Evolutionary conservation across 2,888 invertebrate genomes (phyloP), one percentile per base, ranked within the genome.

Genomic region (Apeira syringaria): DNA sequence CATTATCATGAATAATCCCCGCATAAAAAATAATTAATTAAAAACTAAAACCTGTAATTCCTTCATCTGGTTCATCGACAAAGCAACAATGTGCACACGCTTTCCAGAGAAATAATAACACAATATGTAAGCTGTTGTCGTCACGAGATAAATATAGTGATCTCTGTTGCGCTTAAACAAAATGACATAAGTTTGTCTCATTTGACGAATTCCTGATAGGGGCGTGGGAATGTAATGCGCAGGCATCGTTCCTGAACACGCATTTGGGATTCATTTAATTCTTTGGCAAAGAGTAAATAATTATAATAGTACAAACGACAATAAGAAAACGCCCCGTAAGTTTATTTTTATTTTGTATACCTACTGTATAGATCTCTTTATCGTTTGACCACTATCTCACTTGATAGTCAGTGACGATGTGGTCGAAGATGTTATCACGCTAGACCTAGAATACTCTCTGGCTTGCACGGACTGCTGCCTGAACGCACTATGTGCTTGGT

Each of bases 181-280:
- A 35, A 8, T n/a, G 1, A 6, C 11, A n/a, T 35, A 18, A 11
- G 10, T 33, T 47, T 55, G 57, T 70, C 69, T 63, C 61, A 59
- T 53, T 64, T 72, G 56, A 65, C 60, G 56, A 78, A 76, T 80
- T 73, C 77, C 68, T 72, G 48, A 56, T 58, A 61, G 66, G 68
- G 74, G 73, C 85, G 87, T 87, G 88, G 85, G 88, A 88, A 87
- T 72, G 65, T 65, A 80, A 78, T 76, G 80, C 69, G 67, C 64
- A 58, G 48, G 69, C 66, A 58, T 43, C 52, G 63, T 86, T 88
- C 86, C 79, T 59, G 83, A 86, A 87, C 74, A 68, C 68, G 68
- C 68, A 64, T 73, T 56, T 59, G 74, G 77, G 74, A 75, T 81
- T 74, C 73, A 84, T 82, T 80, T 82, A 80, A 80, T 74, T 68